Conservation (phyloP, 2,797 vertebrate genomes). For the Melanotaenia pygmaea region DNA sequence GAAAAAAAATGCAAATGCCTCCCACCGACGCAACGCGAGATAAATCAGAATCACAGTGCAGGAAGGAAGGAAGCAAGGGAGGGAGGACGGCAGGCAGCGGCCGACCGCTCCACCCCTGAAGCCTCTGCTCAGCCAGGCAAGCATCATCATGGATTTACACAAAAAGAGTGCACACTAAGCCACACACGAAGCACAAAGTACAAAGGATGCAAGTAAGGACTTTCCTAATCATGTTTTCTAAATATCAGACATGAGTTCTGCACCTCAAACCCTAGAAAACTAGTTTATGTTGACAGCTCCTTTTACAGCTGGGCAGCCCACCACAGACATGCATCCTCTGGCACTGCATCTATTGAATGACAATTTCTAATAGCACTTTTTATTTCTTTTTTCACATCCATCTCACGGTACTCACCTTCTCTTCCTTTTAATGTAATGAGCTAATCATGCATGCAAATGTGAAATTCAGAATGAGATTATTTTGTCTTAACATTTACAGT, state of each 20-base stretch:
- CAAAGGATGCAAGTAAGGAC: conserved; percentile 49
- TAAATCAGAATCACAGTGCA: conserved; percentile 74
- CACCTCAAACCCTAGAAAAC: conserved; percentile 50
- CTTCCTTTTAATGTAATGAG: conserved; percentile 20
- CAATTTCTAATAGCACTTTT: conserved; percentile 39
- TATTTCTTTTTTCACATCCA: conserved; percentile 11
- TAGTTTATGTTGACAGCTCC: conserved; percentile 66
- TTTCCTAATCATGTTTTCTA: conserved; percentile 66
- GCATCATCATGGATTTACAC: conserved; percentile 56
- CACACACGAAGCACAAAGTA: conserved; percentile 32
- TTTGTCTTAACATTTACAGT: background rate
- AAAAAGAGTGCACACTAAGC: conserved; percentile 23
- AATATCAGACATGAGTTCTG: conserved; percentile 58
- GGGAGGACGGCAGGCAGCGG: conserved; percentile 48
- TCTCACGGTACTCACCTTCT: conserved; percentile 6
- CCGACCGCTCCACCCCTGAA: conserved; percentile 50
- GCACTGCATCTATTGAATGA: conserved; percentile 53
- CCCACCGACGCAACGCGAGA: conserved; percentile 82
- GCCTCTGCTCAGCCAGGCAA: conserved; percentile 65
- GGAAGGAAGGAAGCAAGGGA: conserved; percentile 56
- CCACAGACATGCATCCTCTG: conserved; percentile 61
- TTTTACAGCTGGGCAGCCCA: conserved; percentile 61
- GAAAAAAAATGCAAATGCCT: conserved; percentile 83
- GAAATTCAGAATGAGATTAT: background rate
- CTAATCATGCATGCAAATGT: background rate